Conservation (phyloP, 2,113 vertebrate genomes). For the Sphyrna mokarran region DNA sequence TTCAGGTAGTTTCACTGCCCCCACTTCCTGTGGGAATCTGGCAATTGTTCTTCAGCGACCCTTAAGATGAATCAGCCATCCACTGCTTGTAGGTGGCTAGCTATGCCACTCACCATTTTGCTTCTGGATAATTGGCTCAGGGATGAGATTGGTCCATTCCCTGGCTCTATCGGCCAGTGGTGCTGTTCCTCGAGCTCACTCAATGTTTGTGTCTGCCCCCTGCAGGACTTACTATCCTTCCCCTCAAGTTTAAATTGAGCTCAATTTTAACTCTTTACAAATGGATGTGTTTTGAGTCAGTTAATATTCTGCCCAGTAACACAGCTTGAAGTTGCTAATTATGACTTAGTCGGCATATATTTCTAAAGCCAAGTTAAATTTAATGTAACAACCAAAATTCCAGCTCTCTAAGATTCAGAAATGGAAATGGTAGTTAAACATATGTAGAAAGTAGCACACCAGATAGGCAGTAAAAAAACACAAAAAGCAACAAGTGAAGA, state of each 20-base stretch:
- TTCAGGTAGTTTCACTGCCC: neutral
- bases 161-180: too few species aligned
- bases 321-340: neutral
- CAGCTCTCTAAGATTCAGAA: neutral
- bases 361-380: neutral
- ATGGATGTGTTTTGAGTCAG: too few species aligned
- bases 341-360: neutral
- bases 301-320: neutral
- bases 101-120: too few species aligned
- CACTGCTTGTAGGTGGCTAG: too few species aligned
- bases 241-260: too few species aligned
- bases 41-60: neutral
- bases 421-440: neutral
- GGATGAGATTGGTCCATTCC: too few species aligned
- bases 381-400: neutral
- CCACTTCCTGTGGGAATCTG: neutral
- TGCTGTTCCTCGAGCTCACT: too few species aligned
- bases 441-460: neutral
- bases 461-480: neutral
- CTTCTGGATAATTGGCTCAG: too few species aligned
- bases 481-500: too few species aligned
- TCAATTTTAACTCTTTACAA: too few species aligned
- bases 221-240: too few species aligned
- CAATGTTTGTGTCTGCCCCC: too few species aligned
- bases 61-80: neutral